Conservation (phyloP, 1,140 invertebrate species). For the Aphaenogaster rudis region DNA sequence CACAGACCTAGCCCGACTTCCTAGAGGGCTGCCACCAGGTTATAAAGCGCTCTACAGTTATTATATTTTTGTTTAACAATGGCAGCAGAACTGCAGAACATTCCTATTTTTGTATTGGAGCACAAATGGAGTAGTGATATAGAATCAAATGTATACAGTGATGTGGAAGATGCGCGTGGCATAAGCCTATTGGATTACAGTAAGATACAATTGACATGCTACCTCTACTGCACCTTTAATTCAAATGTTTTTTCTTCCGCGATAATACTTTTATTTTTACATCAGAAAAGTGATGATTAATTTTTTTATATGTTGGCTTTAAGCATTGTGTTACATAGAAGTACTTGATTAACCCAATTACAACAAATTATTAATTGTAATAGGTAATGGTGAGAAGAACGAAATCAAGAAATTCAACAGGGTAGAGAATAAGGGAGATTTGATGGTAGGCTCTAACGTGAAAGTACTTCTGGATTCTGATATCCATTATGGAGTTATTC, state of each 20-base stretch:
- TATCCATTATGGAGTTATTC: constrained; percentile 92
- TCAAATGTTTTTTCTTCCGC: constrained; percentile 39
- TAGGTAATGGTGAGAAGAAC: constrained; percentile 81
- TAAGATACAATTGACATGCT: constrained; percentile 68
- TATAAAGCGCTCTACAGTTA: constrained; percentile 59
- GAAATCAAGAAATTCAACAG: constrained; percentile 82
- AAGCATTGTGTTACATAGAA: background rate
- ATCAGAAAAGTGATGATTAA: background rate
- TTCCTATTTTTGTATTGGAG: constrained; percentile 84
- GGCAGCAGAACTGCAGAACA: constrained; percentile 82
- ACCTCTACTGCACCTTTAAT: background rate
- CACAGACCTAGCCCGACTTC: constrained; percentile 64
- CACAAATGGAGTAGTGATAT: constrained; percentile 85
- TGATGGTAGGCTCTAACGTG: constrained; percentile 92
- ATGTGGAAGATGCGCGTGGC: constrained; percentile 71
- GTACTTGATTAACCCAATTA: background rate
- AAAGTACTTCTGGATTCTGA: constrained; percentile 89
- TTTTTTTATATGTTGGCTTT: background rate
- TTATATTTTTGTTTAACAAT: constrained; percentile 80
- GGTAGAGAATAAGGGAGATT: constrained; percentile 84
- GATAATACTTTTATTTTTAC: constrained; percentile 5
- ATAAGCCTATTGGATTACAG: constrained; percentile 66
- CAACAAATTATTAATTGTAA: constrained; percentile 15
- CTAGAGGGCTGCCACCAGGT: constrained; percentile 66
- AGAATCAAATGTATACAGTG: constrained; percentile 79